A percentile compares a stretch with the other conserved stretches of the same genome.
These are phyloP conservation scores for Drosophila baimaii DNA, from an alignment of 1,140 invertebrate genomes.

Conservation along the genomic window DNA sequence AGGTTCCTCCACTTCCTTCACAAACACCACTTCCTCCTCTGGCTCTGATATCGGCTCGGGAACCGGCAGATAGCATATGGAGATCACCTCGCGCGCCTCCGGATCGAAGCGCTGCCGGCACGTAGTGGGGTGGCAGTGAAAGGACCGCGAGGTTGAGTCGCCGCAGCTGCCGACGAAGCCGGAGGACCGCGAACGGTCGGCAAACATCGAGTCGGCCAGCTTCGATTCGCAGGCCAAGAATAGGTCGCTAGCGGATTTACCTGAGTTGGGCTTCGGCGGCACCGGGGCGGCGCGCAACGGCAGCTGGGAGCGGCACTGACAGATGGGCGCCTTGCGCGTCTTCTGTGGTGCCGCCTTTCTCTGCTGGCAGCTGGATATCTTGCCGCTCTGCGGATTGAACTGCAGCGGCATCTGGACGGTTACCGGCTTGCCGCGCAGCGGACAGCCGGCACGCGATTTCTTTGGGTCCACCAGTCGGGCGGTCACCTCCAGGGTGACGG, in stretches of 20 bases:
- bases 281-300: neutral
- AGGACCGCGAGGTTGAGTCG: conserved; percentile 4
- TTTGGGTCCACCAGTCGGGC: conserved; percentile 43
- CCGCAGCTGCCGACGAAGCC: conserved; percentile 10
- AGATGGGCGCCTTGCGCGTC: neutral
- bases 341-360: neutral
- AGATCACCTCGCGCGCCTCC: conserved; percentile 26
- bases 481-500: conserved; percentile 63
- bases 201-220: neutral
- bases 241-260: conserved; percentile 24
- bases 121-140: neutral
- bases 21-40: neutral
- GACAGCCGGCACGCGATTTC: neutral
- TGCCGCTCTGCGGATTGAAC: conserved; percentile 57
- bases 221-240: neutral
- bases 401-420: conserved; percentile 68
- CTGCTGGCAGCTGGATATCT: conserved; percentile 4
- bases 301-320: conserved; percentile 5
- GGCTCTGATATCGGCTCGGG: neutral
- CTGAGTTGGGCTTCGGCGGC: neutral
- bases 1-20: neutral
- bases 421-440: conserved; percentile 48
- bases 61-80: conserved; percentile 4
- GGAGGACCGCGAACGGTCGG: neutral
- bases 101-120: conserved; percentile 1